A percentile compares a stretch with the other conserved stretches of the same genome.
Conservation (phyloP, 2,113 vertebrate species). For the Laterallus jamaicensis region DNA sequence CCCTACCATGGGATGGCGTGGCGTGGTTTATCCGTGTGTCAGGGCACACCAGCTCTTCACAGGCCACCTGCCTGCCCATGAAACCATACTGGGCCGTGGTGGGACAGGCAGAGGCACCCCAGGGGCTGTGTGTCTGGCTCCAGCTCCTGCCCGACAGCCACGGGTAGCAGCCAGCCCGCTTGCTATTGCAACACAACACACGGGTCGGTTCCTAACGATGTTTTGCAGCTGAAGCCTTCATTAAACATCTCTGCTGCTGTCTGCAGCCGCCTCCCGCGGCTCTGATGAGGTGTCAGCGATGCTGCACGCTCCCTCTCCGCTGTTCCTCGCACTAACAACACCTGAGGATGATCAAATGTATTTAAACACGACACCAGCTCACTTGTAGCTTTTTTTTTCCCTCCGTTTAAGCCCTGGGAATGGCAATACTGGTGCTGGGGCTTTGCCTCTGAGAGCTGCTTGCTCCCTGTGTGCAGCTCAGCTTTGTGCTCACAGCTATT, state of each 20-base stretch:
- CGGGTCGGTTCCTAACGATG: neutral
- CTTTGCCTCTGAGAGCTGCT: neutral
- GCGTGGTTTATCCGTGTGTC: fast-evolving
- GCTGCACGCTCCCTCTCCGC: neutral
- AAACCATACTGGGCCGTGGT: fast-evolving
- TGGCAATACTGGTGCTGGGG: neutral
- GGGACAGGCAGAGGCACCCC: fast-evolving
- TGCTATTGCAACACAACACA: neutral
- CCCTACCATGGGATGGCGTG: fast-evolving
- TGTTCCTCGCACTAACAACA: neutral
- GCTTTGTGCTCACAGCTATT: neutral
- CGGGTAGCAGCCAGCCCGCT: neutral
- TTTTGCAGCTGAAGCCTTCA: neutral
- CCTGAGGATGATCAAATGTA: neutral
- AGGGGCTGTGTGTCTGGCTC: neutral
- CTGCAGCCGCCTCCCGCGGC: neutral
- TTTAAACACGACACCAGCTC: neutral
- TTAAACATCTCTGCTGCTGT: neutral
- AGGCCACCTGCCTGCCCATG: neutral
- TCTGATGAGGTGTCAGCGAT: constrained; percentile 5
- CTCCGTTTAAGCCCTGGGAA: neutral
- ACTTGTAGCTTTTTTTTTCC: neutral
- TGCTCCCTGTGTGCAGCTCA: neutral
- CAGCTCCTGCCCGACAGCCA: neutral
- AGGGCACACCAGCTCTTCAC: fast-evolving